Percentiles rank a stretch among this genome's conserved stretches.
Conservation (phyloP, 1,140 invertebrate species). For the Lordiphosa mommai region DNA sequence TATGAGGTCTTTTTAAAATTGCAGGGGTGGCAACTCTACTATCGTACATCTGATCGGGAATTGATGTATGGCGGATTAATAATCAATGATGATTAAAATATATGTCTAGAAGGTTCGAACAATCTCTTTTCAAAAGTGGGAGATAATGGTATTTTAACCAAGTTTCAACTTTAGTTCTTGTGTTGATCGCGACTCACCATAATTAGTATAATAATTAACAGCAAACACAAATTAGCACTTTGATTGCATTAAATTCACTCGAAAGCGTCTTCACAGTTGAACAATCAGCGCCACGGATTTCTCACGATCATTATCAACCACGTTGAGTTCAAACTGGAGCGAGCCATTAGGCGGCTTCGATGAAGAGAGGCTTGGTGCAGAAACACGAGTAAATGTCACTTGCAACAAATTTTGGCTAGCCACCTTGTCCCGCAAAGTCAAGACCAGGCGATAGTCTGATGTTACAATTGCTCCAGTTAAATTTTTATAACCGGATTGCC, state of each 20-base stretch:
- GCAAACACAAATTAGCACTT: conserved; percentile 63
- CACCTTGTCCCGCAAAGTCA: conserved; percentile 14
- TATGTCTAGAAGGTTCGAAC: too few species aligned
- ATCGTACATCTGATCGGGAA: too few species aligned
- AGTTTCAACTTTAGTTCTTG: too few species aligned
- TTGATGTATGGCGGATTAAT: too few species aligned
- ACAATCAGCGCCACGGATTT: conserved; percentile 52
- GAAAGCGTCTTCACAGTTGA: too few species aligned
- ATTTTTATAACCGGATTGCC: conserved; percentile 56
- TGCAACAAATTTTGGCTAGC: conserved; percentile 57
- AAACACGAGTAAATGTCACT: conserved; percentile 57
- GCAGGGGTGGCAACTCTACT: too few species aligned
- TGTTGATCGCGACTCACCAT: too few species aligned
- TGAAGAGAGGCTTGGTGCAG: conserved; percentile 22
- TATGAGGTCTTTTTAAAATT: too few species aligned
- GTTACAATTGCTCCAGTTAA: conserved; percentile 60
- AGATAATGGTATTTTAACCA: too few species aligned
- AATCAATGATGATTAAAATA: too few species aligned
- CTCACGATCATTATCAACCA: conserved; percentile 68
- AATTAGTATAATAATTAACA: conserved; percentile 50
- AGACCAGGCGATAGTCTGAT: neutral
- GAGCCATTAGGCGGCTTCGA: conserved; percentile 33
- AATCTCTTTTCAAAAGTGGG: too few species aligned
- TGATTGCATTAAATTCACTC: conserved; percentile 52
- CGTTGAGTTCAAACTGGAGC: conserved; percentile 27